Conservation (phyloP, 2,797 vertebrate species). For the Coccyzus lansbergi region DNA sequence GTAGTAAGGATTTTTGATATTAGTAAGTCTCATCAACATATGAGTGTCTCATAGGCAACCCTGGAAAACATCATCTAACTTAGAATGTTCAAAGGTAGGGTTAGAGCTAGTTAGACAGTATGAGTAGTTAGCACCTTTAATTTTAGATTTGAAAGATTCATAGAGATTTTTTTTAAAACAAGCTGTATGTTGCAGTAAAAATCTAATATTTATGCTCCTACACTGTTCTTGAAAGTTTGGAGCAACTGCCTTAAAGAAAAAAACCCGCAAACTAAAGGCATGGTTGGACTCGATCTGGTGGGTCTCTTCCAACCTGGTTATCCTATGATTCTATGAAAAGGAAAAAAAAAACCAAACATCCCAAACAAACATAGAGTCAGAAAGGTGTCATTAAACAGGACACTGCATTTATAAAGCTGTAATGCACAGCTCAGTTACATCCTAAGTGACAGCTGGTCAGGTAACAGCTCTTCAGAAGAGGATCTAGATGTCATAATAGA, state of each 20-base stretch:
- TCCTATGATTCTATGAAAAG: no score
- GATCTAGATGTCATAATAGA: not conserved
- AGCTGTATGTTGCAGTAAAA: not conserved
- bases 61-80: not conserved
- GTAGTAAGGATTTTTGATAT: not conserved
- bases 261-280: no score
- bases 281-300: no score
- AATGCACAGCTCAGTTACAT: not conserved
- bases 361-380: not conserved
- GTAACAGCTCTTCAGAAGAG: not conserved
- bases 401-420: not conserved
- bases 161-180: not conserved
- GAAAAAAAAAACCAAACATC: not conserved
- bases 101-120: not conserved
- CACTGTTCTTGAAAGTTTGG: not conserved
- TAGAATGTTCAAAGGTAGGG: not conserved
- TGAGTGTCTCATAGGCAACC: not conserved
- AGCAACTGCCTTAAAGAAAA: not conserved
- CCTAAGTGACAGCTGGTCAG: not conserved
- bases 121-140: not conserved
- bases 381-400: not conserved
- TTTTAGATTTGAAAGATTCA: not conserved
- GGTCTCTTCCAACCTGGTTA: no score
- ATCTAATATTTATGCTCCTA: not conserved
- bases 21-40: not conserved